Conservation (phyloP, 2,888 invertebrate genomes). For the Urechis unicinctus region DNA sequence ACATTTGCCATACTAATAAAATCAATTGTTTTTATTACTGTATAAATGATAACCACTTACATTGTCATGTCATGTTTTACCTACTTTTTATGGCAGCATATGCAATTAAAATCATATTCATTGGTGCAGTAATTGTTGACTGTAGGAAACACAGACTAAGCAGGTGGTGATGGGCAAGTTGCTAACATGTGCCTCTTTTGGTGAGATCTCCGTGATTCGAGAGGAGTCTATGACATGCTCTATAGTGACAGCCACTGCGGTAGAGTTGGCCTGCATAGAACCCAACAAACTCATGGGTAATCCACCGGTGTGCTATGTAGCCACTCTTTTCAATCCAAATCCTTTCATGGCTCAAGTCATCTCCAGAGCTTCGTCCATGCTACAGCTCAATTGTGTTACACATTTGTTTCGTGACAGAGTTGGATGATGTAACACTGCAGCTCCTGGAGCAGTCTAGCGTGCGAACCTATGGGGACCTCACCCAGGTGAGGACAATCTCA, state of each 20-base stretch:
- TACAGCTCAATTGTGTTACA: no score
- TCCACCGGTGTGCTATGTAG: not conserved
- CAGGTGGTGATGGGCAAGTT: conserved; percentile 47
- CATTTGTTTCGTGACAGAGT: conserved; percentile 24
- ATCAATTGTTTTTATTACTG: not conserved
- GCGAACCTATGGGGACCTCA: conserved; percentile 39
- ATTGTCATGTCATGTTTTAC: no score
- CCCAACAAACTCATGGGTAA: conserved; percentile 37
- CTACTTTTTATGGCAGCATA: no score
- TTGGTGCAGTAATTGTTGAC: not conserved
- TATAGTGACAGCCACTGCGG: conserved; percentile 38
- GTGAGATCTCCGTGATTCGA: conserved; percentile 40
- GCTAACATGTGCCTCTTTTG: conserved; percentile 37
- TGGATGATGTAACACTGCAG: conserved; percentile 44
- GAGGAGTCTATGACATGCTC: conserved; percentile 46
- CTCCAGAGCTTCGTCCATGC: no score
- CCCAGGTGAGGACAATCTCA: conserved; percentile 30
- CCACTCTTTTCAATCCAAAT: not conserved
- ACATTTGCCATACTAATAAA: not conserved
- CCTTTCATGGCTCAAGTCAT: no score
- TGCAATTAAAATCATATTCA: no score
- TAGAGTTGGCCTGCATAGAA: conserved; percentile 38
- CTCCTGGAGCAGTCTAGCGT: conserved; percentile 43
- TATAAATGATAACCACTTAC: no score
- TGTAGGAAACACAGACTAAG: conserved; percentile 35